Evolutionary conservation across 2,888 invertebrate species (phyloP), one percentile per base, ranked within the genome.

Genomic region (Brachypalpus laphriformis): DNA sequence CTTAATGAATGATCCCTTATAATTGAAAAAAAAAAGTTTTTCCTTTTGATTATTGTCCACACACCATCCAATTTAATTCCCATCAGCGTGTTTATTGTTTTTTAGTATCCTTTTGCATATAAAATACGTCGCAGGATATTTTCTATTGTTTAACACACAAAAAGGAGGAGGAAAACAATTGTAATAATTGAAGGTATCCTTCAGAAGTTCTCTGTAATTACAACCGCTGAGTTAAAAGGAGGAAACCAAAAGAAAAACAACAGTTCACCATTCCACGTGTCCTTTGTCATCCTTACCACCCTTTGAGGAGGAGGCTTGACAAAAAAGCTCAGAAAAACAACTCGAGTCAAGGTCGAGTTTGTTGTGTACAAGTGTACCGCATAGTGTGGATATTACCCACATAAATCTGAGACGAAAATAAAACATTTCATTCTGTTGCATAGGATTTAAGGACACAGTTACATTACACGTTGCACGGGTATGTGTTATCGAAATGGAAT

Each of bases 341-440:
- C 42, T 51, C 25, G 28, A 75, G 51, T 81, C 75, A 68, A 81
- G 75, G 81, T 75, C 81, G 68, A 66, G 75, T 51, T 66, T 66
- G 49, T 51, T 25, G 74, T 40, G 25, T 16, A 59, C 42, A 34
- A 70, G 42, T 31, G n/a, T n/a, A n/a, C n/a, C n/a, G n/a, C 6
- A 8, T 16, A 22, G 18, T 20, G 54, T 28, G 18, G 31, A 34
- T 65, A 37, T 49, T 66, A 40, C 11, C 9, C 42, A 28, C 68
- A 54, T 68, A 54, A 68, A 54, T 68, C 40, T 54, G 28, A 31
- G 54, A 28, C 37, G 3, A 18, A 51, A 54, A 66, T 37, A 65
- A 65, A 14, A 25, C n/a, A 54, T 28, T 16, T 28, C 14, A 40
- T 25, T 54, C 40, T 54, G 40, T 14, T 40, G 49, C 22, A 49